These are phyloP conservation scores for Gambusia affinis DNA, from an alignment of 2,113 vertebrate species.

Conservation along the genomic window DNA sequence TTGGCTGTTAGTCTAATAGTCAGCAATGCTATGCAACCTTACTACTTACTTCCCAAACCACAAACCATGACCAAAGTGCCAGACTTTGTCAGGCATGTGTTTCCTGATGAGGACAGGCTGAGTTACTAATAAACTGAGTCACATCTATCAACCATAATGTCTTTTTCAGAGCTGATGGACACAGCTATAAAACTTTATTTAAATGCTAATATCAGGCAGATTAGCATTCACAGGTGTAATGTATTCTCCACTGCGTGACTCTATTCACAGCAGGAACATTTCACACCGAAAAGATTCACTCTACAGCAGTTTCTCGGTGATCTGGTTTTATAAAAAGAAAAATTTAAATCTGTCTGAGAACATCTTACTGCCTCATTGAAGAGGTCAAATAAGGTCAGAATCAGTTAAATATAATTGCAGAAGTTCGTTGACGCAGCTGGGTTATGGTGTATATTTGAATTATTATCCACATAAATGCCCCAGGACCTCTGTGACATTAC, in stretches of 20 bases:
- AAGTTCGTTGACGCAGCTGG: neutral
- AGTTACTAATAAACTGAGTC: conserved; percentile 44
- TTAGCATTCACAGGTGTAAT: conserved; percentile 35
- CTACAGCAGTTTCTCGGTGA: conserved; percentile 7
- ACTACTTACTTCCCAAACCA: neutral
- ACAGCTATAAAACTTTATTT: conserved; percentile 65
- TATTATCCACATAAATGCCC: conserved; percentile 11
- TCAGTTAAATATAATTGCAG: neutral
- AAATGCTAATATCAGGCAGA: conserved; percentile 74
- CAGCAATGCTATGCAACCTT: neutral
- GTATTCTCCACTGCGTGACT: conserved; percentile 35
- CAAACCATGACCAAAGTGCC: neutral
- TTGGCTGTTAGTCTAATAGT: neutral
- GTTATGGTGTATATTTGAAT: conserved; percentile 2
- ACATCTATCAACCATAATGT: conserved; percentile 63
- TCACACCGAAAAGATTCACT: conserved; percentile 28
- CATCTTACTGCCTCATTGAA: conserved; percentile 3
- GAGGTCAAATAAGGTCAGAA: conserved; percentile 15
- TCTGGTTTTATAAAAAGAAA: conserved; percentile 19
- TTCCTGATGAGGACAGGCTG: conserved; percentile 8
- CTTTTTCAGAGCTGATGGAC: conserved; percentile 30
- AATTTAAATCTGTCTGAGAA: conserved; percentile 7
- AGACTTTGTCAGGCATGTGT: neutral
- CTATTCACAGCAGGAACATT: conserved; percentile 38
- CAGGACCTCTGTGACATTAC: neutral